phyloP scores from a whole-genome alignment of 2,888 invertebrate species.

The Lymantria monacha region DNA sequence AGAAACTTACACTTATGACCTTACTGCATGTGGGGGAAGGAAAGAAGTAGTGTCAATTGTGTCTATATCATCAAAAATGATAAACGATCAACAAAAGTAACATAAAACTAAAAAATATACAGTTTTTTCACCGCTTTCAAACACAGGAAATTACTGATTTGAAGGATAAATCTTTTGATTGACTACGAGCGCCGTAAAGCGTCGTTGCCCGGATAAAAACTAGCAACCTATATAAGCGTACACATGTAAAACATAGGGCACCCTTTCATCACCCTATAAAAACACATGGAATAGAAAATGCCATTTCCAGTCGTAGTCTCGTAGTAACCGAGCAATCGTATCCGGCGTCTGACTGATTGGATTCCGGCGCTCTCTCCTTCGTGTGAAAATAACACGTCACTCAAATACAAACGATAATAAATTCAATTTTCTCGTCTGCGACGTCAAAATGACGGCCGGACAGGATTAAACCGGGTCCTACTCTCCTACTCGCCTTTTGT shows the following conservation, averaged over 20 bases:
- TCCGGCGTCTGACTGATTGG: conserved; percentile 73
- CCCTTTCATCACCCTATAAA: conserved; percentile 18
- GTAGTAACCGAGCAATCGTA: conserved; percentile 49
- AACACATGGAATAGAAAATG: conserved; percentile 52
- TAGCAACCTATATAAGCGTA: background rate
- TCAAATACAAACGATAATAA: conserved; percentile 80
- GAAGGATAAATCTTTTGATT: background rate
- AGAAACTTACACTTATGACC: too few relatives aligned
- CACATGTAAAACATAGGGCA: conserved; percentile 13
- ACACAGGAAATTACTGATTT: too few relatives aligned
- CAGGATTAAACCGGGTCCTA: conserved; percentile 67
- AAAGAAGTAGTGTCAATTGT: too few relatives aligned
- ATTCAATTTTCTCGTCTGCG: conserved; percentile 76
- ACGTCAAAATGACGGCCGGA: conserved; percentile 70
- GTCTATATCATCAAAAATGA: too few relatives aligned
- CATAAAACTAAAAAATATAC: too few relatives aligned
- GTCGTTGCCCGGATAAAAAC: background rate
- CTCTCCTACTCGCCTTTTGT: conserved; percentile 72
- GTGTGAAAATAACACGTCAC: conserved; percentile 81
- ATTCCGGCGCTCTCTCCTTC: conserved; percentile 60
- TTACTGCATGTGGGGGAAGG: too few relatives aligned
- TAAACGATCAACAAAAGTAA: too few relatives aligned
- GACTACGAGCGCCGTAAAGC: background rate
- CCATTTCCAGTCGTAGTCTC: conserved; percentile 58
- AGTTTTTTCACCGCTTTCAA: too few relatives aligned